These are phyloP conservation scores for Drosophila macrothrix DNA, from an alignment of 2,888 invertebrate species.

Conservation along the genomic window DNA sequence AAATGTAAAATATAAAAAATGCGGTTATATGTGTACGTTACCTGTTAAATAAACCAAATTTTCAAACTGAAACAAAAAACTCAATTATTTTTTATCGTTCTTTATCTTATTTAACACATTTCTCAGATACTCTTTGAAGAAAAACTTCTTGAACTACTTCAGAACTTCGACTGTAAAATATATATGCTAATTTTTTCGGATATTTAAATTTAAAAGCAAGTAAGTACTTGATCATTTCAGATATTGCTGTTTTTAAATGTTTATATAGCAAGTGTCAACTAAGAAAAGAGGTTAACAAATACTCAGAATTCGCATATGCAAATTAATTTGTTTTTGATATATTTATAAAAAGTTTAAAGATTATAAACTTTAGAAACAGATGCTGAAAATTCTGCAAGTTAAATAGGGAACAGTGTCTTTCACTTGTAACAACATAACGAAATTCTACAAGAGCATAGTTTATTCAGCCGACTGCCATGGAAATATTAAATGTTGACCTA, in stretches of 20 bases:
- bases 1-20: slow-evolving; percentile 49
- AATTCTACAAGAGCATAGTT: background rate
- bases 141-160: background rate
- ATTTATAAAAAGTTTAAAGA: background rate
- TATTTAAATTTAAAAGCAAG: background rate
- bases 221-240: background rate
- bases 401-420: background rate
- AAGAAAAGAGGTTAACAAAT: background rate
- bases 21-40: slow-evolving; percentile 59
- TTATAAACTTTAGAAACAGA: background rate
- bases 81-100: background rate
- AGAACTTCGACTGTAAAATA: background rate
- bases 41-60: slow-evolving; percentile 62
- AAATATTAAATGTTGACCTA: background rate
- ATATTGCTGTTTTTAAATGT: too few species aligned
- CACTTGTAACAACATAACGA: background rate
- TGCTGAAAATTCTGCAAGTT: background rate
- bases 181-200: background rate
- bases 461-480: slow-evolving; percentile 1
- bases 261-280: background rate
- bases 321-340: background rate
- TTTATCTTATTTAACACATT: background rate
- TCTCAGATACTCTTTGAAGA: background rate
- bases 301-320: background rate
- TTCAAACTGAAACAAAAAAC: slow-evolving; percentile 44